A percentile compares a stretch with the other conserved stretches of the same genome.
Evolutionary conservation across 2,797 vertebrate genomes (phyloP).

Genomic region (Catharus ustulatus): DNA sequence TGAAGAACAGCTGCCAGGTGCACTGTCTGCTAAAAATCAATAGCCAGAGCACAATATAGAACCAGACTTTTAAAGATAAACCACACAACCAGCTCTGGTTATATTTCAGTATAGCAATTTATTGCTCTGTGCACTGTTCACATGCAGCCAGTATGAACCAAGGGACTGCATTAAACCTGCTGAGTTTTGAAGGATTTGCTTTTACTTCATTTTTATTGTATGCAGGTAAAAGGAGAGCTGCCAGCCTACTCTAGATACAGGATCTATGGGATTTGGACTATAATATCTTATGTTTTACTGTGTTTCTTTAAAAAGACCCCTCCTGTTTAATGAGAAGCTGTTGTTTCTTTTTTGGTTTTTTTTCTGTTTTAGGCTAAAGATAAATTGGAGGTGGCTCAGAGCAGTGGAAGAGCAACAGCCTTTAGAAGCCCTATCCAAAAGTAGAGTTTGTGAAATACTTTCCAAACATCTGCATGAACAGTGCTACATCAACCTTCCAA

Average conservation of each 20-base stretch:
- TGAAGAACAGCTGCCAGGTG: background rate
- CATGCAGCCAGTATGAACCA: background rate
- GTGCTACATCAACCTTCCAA: conserved; percentile 32
- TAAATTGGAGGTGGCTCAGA: conserved; percentile 11
- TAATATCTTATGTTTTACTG: background rate
- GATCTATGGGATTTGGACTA: background rate
- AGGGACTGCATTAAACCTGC: background rate
- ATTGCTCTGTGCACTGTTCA: background rate
- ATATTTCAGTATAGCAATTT: background rate
- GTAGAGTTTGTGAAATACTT: background rate
- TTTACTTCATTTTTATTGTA: background rate
- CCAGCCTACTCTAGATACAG: background rate
- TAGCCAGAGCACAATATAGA: background rate
- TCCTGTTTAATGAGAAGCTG: background rate
- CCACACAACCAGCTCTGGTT: background rate
- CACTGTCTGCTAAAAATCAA: background rate
- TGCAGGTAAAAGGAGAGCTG: conserved; percentile 19
- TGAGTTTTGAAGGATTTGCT: background rate
- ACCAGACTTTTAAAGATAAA: background rate
- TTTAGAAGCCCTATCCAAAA: conserved; percentile 54
- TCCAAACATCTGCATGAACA: conserved; percentile 47
- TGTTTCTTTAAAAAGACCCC: background rate
- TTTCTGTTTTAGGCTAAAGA: background rate
- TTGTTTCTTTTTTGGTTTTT: background rate
- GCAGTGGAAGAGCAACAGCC: conserved; percentile 8